These are phyloP conservation scores for Bimastos eiseni DNA, from an alignment of 2,888 invertebrate genomes.

Conservation along the genomic window DNA sequence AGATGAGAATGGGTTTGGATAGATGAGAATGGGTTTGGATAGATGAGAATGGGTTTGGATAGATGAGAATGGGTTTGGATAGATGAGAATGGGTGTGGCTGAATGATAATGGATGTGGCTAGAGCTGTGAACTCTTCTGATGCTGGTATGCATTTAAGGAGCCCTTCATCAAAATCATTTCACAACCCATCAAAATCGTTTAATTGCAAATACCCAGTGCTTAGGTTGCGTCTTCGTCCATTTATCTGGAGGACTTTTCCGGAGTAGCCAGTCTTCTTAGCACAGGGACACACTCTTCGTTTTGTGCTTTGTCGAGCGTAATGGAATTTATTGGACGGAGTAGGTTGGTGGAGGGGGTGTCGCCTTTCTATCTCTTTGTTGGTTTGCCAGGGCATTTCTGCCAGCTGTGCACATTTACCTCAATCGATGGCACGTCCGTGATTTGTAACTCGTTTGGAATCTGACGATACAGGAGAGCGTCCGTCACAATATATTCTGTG, in stretches of 20 bases:
- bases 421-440: neutral
- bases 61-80: no score
- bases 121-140: neutral
- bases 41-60: no score
- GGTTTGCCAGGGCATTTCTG: neutral
- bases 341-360: neutral
- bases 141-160: neutral
- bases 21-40: no score
- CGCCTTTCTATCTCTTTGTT: neutral
- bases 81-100: no score
- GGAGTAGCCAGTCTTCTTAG: neutral
- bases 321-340: neutral
- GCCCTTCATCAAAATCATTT: no score
- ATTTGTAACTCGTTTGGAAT: neutral
- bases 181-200: no score
- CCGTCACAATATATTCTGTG: neutral
- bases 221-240: neutral
- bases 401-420: neutral
- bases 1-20: no score
- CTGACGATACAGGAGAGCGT: neutral
- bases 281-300: neutral
- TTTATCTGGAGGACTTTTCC: neutral
- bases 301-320: neutral
- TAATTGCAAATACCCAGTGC: no score
- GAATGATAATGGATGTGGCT: neutral